Percentiles rank a stretch among this genome's conserved stretches.
Evolutionary conservation across 1,140 invertebrate species (phyloP).

Genomic region (Phthorimaea operculella): DNA sequence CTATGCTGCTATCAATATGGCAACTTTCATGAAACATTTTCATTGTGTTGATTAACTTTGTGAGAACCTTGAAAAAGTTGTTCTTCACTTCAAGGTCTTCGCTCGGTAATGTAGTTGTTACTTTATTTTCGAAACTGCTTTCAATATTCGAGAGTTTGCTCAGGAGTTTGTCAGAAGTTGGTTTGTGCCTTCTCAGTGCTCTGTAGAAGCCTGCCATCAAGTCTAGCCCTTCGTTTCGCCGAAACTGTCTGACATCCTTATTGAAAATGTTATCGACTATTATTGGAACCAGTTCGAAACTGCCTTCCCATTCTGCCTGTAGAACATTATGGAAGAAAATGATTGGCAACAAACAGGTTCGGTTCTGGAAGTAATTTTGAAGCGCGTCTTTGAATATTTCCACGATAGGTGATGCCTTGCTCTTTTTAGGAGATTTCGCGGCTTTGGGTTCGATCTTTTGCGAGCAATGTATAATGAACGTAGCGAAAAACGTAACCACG

Average conservation of each 20-base stretch:
- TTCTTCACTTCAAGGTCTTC: constrained; percentile 44
- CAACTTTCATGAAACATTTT: constrained; percentile 47
- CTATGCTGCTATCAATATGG: constrained; percentile 35
- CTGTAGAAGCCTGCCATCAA: constrained; percentile 72
- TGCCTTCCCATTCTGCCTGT: constrained; percentile 72
- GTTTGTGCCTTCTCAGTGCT: constrained; percentile 61
- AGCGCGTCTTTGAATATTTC: constrained; percentile 68
- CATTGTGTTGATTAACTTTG: constrained; percentile 51
- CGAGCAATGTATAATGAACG: constrained; percentile 73
- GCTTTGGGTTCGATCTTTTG: constrained; percentile 49
- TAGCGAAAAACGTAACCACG: constrained; percentile 73
- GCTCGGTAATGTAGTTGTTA: constrained; percentile 26
- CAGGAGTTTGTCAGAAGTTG: constrained; percentile 20
- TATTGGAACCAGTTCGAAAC: constrained; percentile 66
- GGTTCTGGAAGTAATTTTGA: constrained; percentile 70
- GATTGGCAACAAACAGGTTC: constrained; percentile 72
- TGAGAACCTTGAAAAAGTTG: constrained; percentile 43
- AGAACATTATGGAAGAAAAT: constrained; percentile 74
- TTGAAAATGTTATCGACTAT: constrained; percentile 73
- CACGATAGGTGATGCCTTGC: constrained; percentile 50
- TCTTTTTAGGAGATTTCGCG: constrained; percentile 41
- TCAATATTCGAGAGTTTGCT: constrained; percentile 33
- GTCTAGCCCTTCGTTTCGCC: constrained; percentile 73
- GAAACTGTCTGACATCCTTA: constrained; percentile 70
- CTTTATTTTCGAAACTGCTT: constrained; percentile 28